phyloP scores from a whole-genome alignment of 2,113 vertebrate species.

The Astatotilapia flaviijosephi region DNA sequence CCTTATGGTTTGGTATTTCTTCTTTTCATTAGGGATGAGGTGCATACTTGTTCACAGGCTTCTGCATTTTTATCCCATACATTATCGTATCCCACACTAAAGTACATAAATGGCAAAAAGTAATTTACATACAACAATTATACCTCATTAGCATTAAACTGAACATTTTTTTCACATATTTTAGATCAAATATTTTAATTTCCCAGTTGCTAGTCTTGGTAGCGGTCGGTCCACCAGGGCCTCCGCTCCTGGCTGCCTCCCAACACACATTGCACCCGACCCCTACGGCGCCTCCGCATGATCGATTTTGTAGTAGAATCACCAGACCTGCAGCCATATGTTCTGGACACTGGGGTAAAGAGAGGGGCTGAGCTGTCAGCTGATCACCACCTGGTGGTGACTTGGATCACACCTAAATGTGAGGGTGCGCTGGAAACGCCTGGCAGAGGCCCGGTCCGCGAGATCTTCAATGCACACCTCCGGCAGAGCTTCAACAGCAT shows the following conservation, averaged over 20 bases:
- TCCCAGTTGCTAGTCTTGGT: neutral
- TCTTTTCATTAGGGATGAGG: neutral
- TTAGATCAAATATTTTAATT: neutral
- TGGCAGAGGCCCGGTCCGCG: neutral
- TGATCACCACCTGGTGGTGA: neutral
- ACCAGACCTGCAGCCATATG: neutral
- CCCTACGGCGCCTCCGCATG: neutral
- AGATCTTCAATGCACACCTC: neutral
- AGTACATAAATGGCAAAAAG: neutral
- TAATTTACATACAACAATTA: neutral
- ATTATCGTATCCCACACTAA: neutral
- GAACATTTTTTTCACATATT: neutral
- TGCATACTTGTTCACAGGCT: neutral
- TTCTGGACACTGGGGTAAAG: neutral
- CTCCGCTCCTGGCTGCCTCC: neutral
- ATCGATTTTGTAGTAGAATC: neutral
- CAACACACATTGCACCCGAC: neutral
- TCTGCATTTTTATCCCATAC: neutral
- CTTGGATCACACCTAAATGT: neutral
- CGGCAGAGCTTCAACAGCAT: neutral
- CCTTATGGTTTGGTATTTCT: neutral
- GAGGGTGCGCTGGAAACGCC: neutral
- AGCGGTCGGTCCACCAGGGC: neutral
- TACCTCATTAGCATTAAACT: accelerated
- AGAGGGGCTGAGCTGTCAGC: neutral